phyloP scores from a whole-genome alignment of 2,797 vertebrate species.

The Megaceryle alcyon region DNA sequence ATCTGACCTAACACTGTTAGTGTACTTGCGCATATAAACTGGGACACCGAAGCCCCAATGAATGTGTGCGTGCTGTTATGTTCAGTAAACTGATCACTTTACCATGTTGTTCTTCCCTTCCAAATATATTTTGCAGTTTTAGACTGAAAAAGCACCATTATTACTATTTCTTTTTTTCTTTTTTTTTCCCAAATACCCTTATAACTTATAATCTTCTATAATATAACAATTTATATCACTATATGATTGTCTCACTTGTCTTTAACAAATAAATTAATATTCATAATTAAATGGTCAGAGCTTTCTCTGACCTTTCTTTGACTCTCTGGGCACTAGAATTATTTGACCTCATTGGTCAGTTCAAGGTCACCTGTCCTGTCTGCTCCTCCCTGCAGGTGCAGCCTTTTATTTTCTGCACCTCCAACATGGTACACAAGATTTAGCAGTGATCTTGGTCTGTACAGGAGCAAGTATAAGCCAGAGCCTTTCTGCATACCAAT shows the following conservation, averaged over 20 bases:
- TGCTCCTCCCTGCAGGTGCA: too few species aligned
- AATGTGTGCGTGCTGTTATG: background rate
- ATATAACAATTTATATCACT: constrained; percentile 7
- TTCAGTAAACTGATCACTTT: background rate
- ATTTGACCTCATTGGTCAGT: background rate
- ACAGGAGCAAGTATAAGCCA: too few species aligned
- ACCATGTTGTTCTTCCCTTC: background rate
- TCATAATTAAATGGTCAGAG: constrained; percentile 44
- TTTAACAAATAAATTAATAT: constrained; percentile 34
- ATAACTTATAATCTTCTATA: background rate
- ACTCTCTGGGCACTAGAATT: constrained; percentile 1
- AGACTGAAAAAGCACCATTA: background rate
- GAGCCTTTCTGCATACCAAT: too few species aligned
- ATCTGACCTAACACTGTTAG: background rate
- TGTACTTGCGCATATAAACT: background rate
- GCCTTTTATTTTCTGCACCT: too few species aligned
- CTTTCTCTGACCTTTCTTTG: constrained; percentile 30
- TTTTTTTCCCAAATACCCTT: background rate
- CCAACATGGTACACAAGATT: too few species aligned
- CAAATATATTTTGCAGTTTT: background rate
- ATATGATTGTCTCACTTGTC: background rate
- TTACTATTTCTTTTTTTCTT: background rate
- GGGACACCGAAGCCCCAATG: background rate
- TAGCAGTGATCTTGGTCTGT: too few species aligned
- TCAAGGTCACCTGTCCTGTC: too few species aligned